Evolutionary conservation across 2,797 vertebrate species (phyloP).

Genomic region (Phrynocephalus guinanensis): DNA sequence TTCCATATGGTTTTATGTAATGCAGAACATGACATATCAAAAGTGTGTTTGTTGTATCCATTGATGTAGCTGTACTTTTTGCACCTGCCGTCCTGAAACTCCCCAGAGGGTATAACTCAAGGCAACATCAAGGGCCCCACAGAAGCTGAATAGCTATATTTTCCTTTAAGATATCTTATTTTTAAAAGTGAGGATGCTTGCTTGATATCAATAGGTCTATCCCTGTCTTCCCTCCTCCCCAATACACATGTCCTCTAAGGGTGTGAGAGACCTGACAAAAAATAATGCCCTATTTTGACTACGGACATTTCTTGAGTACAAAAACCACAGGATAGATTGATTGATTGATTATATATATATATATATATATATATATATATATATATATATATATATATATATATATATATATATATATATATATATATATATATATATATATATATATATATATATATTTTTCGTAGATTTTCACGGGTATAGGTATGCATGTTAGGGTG

Average conservation of each 20-base stretch:
- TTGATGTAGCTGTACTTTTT: conserved; percentile 22
- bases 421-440: no score
- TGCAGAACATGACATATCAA: conserved; percentile 21
- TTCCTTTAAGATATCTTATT: not conserved
- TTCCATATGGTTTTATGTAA: no score
- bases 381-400: no score
- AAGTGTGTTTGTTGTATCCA: conserved; percentile 30
- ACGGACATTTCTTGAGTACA: not conserved
- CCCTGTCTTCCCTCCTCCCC: not conserved
- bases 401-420: no score
- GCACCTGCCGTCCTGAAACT: not conserved
- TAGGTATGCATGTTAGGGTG: no score
- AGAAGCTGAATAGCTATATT: not conserved
- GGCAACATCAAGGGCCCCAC: not conserved
- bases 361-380: no score
- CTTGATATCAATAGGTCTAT: not conserved
- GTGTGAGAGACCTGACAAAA: not conserved
- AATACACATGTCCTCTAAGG: not conserved
- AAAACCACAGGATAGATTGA: no score
- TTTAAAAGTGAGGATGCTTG: no score
- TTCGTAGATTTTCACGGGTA: no score
- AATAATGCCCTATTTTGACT: not conserved
- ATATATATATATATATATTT: no score
- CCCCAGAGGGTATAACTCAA: not conserved
- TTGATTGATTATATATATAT: no score